Conservation (phyloP, 2,888 invertebrate genomes). For the Busseola fusca region DNA sequence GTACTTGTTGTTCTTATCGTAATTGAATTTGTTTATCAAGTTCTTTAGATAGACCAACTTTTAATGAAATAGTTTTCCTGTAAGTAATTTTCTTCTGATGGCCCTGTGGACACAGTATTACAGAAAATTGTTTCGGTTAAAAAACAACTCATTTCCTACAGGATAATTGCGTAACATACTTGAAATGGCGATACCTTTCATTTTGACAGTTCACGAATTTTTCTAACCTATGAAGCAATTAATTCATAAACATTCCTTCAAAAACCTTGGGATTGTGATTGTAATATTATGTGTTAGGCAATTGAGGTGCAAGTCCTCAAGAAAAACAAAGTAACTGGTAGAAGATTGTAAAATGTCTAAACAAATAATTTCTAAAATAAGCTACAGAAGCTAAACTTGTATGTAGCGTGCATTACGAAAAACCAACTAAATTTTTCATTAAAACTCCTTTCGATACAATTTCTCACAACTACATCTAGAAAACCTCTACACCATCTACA, state of each 20-base stretch:
- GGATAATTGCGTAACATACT: background rate
- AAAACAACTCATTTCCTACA: background rate
- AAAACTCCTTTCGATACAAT: background rate
- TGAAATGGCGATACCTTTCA: background rate
- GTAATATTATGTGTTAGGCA: background rate
- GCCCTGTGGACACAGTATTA: background rate
- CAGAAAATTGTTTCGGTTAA: background rate
- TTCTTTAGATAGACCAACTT: slow-evolving; percentile 30
- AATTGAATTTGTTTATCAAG: slow-evolving; percentile 47
- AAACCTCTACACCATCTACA: background rate
- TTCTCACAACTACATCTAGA: background rate
- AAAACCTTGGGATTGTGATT: background rate
- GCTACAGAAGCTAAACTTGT: background rate
- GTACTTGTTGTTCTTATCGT: slow-evolving; percentile 42
- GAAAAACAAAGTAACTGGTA: background rate
- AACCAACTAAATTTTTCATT: background rate
- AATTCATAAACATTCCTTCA: too few species aligned
- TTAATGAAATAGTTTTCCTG: slow-evolving; percentile 12
- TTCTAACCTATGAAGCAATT: background rate
- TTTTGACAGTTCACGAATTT: background rate
- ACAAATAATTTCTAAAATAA: slow-evolving; percentile 7
- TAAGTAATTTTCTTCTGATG: slow-evolving; percentile 1
- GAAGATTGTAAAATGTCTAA: background rate
- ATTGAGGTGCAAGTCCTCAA: background rate
- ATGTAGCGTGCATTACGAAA: background rate